A percentile compares a stretch with the other conserved stretches of the same genome.
phyloP scores from a whole-genome alignment of 2,113 vertebrate species.

The Salvator merianae region DNA sequence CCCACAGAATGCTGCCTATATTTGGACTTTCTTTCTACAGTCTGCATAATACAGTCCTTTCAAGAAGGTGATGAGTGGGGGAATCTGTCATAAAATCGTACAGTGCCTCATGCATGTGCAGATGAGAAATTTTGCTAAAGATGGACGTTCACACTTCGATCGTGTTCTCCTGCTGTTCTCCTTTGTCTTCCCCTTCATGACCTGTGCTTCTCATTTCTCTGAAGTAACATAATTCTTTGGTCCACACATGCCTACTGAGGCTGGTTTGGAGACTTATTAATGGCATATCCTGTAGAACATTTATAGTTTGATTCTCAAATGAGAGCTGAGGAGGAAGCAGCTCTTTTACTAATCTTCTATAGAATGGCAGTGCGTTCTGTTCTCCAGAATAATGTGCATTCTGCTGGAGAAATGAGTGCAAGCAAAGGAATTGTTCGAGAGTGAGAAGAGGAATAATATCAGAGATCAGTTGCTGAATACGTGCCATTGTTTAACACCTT shows the following conservation, averaged over 20 bases:
- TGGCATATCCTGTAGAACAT: not conserved
- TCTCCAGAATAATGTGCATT: not conserved
- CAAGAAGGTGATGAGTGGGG: not conserved
- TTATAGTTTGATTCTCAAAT: not conserved
- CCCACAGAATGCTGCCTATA: not conserved
- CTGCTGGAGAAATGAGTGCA: not conserved
- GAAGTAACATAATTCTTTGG: not conserved
- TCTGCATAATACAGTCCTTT: not conserved
- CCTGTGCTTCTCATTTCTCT: not conserved
- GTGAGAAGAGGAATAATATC: not conserved
- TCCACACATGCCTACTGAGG: not conserved
- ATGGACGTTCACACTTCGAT: not conserved
- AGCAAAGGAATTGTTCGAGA: not conserved
- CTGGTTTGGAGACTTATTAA: not conserved
- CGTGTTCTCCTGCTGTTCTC: conserved; percentile 1
- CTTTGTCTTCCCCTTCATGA: not conserved
- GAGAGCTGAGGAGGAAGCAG: not conserved
- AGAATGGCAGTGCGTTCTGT: not conserved
- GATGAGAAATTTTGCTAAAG: not conserved
- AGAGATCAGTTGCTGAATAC: not conserved
- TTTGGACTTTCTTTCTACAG: not conserved
- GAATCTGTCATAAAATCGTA: not conserved
- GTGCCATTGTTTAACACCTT: not conserved
- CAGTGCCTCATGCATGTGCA: not conserved
- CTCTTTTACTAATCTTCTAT: not conserved